Conservation (phyloP, 2,888 invertebrate genomes). For the Nycteola revayana region DNA sequence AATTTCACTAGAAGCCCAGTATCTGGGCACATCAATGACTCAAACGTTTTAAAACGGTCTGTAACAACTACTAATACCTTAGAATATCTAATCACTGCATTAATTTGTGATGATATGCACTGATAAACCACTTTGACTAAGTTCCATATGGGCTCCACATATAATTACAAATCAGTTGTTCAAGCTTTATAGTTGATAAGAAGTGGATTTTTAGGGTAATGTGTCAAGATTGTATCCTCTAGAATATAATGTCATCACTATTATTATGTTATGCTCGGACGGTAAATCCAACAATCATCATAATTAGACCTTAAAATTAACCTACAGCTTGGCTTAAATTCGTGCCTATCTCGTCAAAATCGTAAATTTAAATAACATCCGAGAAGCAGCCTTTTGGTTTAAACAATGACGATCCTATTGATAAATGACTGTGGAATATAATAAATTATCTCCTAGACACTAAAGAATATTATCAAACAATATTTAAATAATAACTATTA, state of each 20-base stretch:
- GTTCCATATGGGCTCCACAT: conserved; percentile 59
- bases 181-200: conserved; percentile 62
- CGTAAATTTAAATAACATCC: conserved; percentile 72
- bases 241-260: conserved; percentile 69
- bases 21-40: conserved; percentile 77
- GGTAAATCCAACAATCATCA: conserved; percentile 79
- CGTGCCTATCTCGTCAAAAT: conserved; percentile 76
- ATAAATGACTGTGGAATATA: conserved; percentile 80
- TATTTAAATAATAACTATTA: conserved; percentile 73
- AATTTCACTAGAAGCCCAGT: conserved; percentile 78
- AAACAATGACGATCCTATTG: conserved; percentile 65
- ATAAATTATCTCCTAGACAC: conserved; percentile 64
- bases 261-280: conserved; percentile 78
- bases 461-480: conserved; percentile 72
- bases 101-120: conserved; percentile 82
- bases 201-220: conserved; percentile 59
- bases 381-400: conserved; percentile 80
- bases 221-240: conserved; percentile 65
- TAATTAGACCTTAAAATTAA: conserved; percentile 75
- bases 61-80: conserved; percentile 81
- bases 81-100: conserved; percentile 80
- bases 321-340: conserved; percentile 80
- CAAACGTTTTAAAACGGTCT: conserved; percentile 73
- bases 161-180: conserved; percentile 58
- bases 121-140: conserved; percentile 73